Percentiles rank a stretch among this genome's conserved stretches.
Conservation (phyloP, 2,888 invertebrate genomes). For the Galerucella calmariensis region DNA sequence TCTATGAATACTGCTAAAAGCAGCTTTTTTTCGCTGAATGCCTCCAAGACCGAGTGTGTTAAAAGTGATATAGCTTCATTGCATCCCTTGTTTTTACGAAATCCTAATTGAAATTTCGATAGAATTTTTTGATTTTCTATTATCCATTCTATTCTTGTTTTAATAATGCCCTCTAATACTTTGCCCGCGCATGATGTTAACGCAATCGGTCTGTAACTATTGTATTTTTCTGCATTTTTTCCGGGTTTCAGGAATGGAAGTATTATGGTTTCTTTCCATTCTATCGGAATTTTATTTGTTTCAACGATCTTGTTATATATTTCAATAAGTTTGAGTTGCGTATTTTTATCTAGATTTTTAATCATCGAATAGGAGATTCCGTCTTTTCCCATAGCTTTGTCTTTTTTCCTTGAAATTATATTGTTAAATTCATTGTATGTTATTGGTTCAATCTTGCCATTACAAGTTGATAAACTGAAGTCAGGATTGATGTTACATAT, state of each 20-base stretch:
- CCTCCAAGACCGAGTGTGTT: neutral
- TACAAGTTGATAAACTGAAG: neutral
- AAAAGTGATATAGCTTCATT: too few relatives aligned
- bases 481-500: conserved; percentile 10
- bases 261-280: neutral
- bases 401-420: conserved; percentile 2
- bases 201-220: too few relatives aligned
- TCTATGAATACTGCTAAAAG: too few relatives aligned
- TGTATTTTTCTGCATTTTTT: too few relatives aligned
- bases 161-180: too few relatives aligned
- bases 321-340: neutral
- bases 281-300: conserved; percentile 7
- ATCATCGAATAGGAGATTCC: conserved; percentile 5
- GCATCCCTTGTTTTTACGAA: too few relatives aligned
- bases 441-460: neutral
- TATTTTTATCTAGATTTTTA: neutral
- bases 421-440: neutral
- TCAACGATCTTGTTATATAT: conserved; percentile 5
- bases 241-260: neutral
- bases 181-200: too few relatives aligned
- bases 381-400: conserved; percentile 12
- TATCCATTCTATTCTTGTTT: too few relatives aligned
- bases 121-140: too few relatives aligned
- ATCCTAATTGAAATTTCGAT: too few relatives aligned
- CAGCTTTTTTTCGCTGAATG: neutral